Base-by-base conservation (phyloP, 2,888 invertebrate genomes). In the Mactromeris polynyma region DNA sequence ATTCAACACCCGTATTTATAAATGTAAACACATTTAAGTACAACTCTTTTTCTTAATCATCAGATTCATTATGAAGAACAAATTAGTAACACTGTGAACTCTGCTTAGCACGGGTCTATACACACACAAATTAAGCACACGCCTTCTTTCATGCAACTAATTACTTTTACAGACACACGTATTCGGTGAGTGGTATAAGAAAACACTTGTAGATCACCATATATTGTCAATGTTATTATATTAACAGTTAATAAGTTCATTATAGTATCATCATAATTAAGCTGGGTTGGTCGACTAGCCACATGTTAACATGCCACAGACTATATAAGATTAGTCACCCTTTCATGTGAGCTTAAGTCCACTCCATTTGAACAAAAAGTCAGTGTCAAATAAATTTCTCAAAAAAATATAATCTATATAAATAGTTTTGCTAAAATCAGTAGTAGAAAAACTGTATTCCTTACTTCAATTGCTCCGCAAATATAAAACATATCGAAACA, bases 111-210 rank as follows among this genome's bases (percentile, higher is more conserved):
- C 73, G 73, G 33, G 36, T 73, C 73, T 73, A 73, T 73, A 73
- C 33, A 73, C 73, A 73, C 36, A 73, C 73, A 73, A 33, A 73
- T 64, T 73, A 36, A 36, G 73, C 73, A 73, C 36, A 73, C 36
- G 36, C 73, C 73, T 73, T 19, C 4, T 73, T 73, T 73, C 73
- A 73, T 73, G 26, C 73, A 73, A 73, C 36, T 73, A 73, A 73
- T 73, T 73, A 73, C 73, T 33, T 36, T 73, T 4, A 73, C 73
- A 73, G 73, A 73, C 36, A 6, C 17, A 1, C 31, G 26, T 33
- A 36, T 33, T 33, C 36, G 4, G 73, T 17, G 73, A 11, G 58
- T 64, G 58, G 21, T 64, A 26, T 64, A 64, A n/a, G 58, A 64
- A 64, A 26, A 26, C 4, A 64, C 26, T n/a, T 64, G 6, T n/a